A percentile compares a stretch with the other conserved stretches of the same genome.
Evolutionary conservation across 2,797 vertebrate genomes (phyloP).

Genomic region (Myotis myotis): DNA sequence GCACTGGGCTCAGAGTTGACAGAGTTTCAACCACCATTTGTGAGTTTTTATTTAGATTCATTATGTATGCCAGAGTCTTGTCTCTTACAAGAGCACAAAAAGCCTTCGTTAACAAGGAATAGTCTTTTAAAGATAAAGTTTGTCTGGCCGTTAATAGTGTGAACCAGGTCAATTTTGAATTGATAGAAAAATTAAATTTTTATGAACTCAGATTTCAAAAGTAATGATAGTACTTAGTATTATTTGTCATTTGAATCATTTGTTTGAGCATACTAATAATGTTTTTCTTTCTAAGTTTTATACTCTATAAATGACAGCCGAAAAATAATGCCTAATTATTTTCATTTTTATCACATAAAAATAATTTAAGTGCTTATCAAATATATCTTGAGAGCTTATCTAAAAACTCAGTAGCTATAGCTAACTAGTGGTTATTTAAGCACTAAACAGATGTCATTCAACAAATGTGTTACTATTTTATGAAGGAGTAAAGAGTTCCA

Average conservation of each 20-base stretch:
- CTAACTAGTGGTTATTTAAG: neutral
- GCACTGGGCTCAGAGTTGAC: constrained; percentile 34
- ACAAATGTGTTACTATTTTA: constrained; percentile 16
- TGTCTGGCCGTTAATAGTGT: constrained; percentile 15
- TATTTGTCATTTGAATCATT: constrained; percentile 53
- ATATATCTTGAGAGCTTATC: neutral
- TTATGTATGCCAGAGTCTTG: constrained; percentile 44
- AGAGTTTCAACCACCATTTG: constrained; percentile 51
- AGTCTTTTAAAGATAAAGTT: constrained; percentile 40
- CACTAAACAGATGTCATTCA: neutral
- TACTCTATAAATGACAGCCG: neutral
- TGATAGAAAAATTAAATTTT: constrained; percentile 54
- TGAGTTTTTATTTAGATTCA: constrained; percentile 51
- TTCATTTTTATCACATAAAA: constrained; percentile 59
- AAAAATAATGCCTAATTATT: constrained; percentile 38
- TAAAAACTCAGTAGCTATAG: neutral
- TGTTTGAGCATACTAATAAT: constrained; percentile 11
- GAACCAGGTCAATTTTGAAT: constrained; percentile 50
- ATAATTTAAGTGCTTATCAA: constrained; percentile 31
- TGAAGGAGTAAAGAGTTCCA: constrained; percentile 42
- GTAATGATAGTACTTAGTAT: neutral
- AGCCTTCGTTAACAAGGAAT: constrained; percentile 42
- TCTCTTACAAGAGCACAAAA: constrained; percentile 52
- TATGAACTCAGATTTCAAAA: constrained; percentile 36
- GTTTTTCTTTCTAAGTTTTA: constrained; percentile 47